These are phyloP conservation scores for Octodonta nipae DNA, from an alignment of 2,888 invertebrate species.

Conservation along the genomic window DNA sequence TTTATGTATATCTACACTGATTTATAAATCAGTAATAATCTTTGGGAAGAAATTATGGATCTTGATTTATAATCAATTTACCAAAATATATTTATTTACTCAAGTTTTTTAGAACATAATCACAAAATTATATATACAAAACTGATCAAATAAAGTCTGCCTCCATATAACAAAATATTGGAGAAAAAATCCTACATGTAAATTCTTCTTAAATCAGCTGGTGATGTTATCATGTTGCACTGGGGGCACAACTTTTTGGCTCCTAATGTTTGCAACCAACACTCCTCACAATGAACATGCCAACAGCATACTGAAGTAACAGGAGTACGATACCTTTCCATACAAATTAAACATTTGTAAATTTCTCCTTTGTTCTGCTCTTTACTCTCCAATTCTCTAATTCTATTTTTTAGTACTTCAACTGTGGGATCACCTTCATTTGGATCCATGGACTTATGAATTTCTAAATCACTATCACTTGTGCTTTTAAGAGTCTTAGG, in stretches of 20 bases:
- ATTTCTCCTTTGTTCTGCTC: conserved; percentile 44
- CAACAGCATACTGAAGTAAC: conserved; percentile 89
- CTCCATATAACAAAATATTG: no score
- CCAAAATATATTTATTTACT: no score
- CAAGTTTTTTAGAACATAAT: no score
- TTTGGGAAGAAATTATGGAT: no score
- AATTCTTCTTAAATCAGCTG: conserved; percentile 71
- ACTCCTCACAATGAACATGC: conserved; percentile 89
- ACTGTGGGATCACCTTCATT: conserved; percentile 40
- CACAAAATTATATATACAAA: no score
- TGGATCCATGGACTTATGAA: conserved; percentile 9
- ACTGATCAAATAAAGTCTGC: no score
- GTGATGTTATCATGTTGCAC: conserved; percentile 83
- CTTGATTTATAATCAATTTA: no score
- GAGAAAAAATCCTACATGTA: conserved; percentile 54
- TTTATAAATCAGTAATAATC: no score
- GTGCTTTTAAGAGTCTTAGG: conserved; percentile 17
- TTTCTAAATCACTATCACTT: conserved; percentile 10
- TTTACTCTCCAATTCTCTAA: conserved; percentile 59
- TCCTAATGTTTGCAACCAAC: conserved; percentile 59
- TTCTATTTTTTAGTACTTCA: conserved; percentile 61
- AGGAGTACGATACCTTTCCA: conserved; percentile 73
- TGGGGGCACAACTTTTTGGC: conserved; percentile 91
- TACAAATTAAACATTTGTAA: conserved; percentile 79
- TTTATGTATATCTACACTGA: no score